Conservation (phyloP, 53 echinoderm and acorn worm species). For the Echinometra lucunter region DNA sequence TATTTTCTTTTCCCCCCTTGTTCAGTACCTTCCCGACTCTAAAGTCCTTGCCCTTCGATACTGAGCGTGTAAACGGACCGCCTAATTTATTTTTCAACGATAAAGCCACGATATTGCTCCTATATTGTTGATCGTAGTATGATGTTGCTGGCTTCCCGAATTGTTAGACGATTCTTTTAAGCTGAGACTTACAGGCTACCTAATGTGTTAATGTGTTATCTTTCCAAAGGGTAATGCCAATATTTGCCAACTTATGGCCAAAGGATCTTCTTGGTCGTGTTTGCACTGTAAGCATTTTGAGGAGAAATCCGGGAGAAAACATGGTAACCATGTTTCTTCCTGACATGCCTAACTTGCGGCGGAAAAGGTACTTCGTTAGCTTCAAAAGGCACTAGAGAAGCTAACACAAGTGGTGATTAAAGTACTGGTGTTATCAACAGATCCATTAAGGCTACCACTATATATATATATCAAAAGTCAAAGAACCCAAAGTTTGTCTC, state of each 20-base stretch:
- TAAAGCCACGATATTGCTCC: neutral
- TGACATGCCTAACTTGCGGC: neutral
- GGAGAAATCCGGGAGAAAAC: neutral
- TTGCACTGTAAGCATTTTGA: constrained; percentile 27
- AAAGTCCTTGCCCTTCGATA: too few species aligned
- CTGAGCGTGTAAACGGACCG: neutral
- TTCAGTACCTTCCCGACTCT: too few species aligned
- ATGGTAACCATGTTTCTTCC: neutral
- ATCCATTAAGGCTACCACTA: constrained; percentile 34
- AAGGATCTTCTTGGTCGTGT: neutral
- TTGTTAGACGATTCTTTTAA: neutral
- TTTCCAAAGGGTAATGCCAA: constrained; percentile 10
- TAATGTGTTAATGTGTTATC: constrained; percentile 33
- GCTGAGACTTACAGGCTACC: neutral
- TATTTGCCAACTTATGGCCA: neutral
- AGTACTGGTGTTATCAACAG: neutral
- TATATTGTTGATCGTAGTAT: neutral
- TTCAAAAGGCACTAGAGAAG: neutral
- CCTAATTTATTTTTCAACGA: neutral
- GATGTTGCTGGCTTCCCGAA: neutral
- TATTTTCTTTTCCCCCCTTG: too few species aligned
- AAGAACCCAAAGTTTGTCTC: constrained; percentile 28
- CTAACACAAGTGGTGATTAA: constrained; percentile 24
- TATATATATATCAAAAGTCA: constrained; percentile 1
- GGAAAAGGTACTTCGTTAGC: constrained; percentile 50